phyloP scores from a whole-genome alignment of 30 jellyfish, hydroid and myxozoan species.

The Turritopsis dohrnii region DNA sequence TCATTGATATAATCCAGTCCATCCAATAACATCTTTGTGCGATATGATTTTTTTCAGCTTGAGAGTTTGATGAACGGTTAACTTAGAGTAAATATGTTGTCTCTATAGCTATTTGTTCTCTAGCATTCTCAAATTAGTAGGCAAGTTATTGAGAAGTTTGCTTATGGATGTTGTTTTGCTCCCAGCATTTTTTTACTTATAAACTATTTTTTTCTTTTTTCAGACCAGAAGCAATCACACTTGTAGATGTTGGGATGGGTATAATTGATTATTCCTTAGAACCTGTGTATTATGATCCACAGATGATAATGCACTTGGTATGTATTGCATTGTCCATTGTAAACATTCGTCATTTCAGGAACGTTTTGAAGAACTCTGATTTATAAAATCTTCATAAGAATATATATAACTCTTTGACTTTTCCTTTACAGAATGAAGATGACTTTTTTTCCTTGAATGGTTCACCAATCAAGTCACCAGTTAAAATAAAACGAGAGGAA shows the following conservation, averaged over 20 bases:
- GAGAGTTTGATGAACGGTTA: too few species aligned
- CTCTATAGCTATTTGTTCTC: too few species aligned
- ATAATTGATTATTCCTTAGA: conserved; percentile 30
- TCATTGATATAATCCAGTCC: too few species aligned
- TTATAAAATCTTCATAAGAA: neutral
- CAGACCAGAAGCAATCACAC: conserved; percentile 29
- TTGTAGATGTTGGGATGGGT: conserved; percentile 15
- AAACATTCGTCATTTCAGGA: neutral
- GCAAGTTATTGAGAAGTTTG: too few species aligned
- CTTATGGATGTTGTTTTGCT: too few species aligned
- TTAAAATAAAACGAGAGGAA: neutral
- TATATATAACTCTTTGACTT: neutral
- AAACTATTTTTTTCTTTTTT: neutral
- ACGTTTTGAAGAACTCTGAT: neutral
- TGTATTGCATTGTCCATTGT: neutral
- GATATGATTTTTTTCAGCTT: too few species aligned
- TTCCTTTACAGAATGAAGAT: conserved; percentile 19
- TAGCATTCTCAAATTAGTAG: too few species aligned
- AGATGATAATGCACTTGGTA: conserved; percentile 35
- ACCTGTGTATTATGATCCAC: conserved; percentile 31
- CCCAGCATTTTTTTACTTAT: too few species aligned
- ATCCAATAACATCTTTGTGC: too few species aligned
- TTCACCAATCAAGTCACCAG: conserved; percentile 24
- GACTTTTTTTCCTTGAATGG: conserved; percentile 18
- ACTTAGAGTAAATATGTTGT: too few species aligned